Evolutionary conservation across 2,113 vertebrate genomes (phyloP).

Genomic region (Protobothrops mucrosquamatus): DNA sequence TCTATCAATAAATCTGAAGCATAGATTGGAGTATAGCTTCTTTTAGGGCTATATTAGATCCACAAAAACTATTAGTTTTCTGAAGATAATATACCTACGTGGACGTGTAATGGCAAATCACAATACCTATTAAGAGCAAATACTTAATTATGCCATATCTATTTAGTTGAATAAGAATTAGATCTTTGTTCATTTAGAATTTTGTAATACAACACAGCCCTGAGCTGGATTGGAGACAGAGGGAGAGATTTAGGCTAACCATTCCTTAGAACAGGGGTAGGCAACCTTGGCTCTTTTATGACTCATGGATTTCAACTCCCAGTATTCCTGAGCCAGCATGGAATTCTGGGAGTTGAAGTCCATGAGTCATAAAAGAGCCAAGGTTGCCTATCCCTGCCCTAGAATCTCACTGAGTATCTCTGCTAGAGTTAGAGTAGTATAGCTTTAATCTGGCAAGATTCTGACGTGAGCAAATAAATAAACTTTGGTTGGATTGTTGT

Average conservation of each 20-base stretch:
- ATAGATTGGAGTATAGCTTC: background rate
- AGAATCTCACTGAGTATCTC: background rate
- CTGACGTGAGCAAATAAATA: background rate
- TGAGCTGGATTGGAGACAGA: background rate
- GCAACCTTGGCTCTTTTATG: too few relatives aligned
- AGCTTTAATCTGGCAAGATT: background rate
- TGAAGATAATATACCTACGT: background rate
- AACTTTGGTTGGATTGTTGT: background rate
- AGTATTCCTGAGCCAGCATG: too few relatives aligned
- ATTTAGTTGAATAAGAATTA: background rate
- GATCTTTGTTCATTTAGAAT: background rate
- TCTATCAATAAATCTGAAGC: background rate
- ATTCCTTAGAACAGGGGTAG: background rate
- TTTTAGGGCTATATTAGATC: background rate
- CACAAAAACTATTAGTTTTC: background rate
- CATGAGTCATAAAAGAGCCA: too few relatives aligned
- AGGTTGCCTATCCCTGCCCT: background rate
- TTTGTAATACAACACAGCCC: background rate
- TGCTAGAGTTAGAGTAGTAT: background rate
- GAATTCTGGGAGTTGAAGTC: too few relatives aligned
- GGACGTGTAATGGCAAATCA: background rate
- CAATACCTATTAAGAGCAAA: background rate
- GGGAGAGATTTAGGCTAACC: background rate
- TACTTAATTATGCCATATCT: background rate
- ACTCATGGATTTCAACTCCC: too few relatives aligned